phyloP scores from a whole-genome alignment of 2,888 invertebrate genomes.

The Junonia oenone region DNA sequence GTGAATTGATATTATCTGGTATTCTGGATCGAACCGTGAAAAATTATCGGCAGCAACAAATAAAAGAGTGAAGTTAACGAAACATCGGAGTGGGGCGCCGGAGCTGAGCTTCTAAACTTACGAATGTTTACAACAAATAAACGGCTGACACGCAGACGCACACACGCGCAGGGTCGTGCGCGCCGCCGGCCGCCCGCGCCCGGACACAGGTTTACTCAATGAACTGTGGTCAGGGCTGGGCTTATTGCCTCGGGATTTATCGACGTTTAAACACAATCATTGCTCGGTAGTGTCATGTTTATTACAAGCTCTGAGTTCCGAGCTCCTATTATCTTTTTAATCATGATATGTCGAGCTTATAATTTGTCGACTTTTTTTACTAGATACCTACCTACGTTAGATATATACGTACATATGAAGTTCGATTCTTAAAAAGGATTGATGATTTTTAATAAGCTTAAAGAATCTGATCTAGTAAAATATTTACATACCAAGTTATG shows the following conservation, averaged over 20 bases:
- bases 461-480: not conserved
- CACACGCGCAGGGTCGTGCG: conserved; percentile 28
- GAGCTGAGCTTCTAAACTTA: conserved; percentile 52
- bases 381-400: too few relatives aligned
- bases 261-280: conserved; percentile 31
- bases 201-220: conserved; percentile 66
- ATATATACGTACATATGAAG: not conserved
- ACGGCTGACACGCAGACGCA: conserved; percentile 35
- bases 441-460: not conserved
- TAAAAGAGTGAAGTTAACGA: conserved; percentile 41
- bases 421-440: not conserved
- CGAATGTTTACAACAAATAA: conserved; percentile 36
- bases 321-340: conserved; percentile 16
- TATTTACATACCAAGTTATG: not conserved
- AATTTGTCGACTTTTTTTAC: conserved; percentile 9
- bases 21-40: not conserved
- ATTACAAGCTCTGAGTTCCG: conserved; percentile 23
- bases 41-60: conserved; percentile 3
- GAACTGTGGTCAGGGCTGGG: conserved; percentile 51
- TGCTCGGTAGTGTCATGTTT: conserved; percentile 28
- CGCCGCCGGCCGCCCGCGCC: conserved; percentile 41
- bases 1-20: not conserved
- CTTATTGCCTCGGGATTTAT: conserved; percentile 33
- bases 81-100: conserved; percentile 50
- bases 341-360: conserved; percentile 8